Conservation (phyloP, 2,888 invertebrate species). For the Callimorpha dominula region DNA sequence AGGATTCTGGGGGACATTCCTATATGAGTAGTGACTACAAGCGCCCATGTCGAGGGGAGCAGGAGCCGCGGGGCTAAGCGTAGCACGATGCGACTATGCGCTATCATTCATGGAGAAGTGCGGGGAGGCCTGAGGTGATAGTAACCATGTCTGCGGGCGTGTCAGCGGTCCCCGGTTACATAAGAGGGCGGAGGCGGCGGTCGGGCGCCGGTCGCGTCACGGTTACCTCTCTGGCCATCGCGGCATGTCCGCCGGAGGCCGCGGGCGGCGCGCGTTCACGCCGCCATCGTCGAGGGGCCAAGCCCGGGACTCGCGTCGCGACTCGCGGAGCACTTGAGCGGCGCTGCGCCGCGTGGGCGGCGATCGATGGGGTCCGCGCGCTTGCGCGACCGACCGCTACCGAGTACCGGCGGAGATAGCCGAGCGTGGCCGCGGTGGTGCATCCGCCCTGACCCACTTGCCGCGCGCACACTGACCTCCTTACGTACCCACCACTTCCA, state of each 20-base stretch:
- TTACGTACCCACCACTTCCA: slow-evolving; percentile 47
- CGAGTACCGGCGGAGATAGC: slow-evolving; percentile 61
- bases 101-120: slow-evolving; percentile 31
- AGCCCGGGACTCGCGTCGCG: slow-evolving; percentile 82
- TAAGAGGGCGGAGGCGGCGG: slow-evolving; percentile 68
- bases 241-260: slow-evolving; percentile 89
- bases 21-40: slow-evolving; percentile 30
- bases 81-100: slow-evolving; percentile 42
- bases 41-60: slow-evolving; percentile 32
- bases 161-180: slow-evolving; percentile 69
- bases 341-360: slow-evolving; percentile 76
- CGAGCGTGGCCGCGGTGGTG: slow-evolving; percentile 67
- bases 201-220: slow-evolving; percentile 66
- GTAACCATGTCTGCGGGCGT: slow-evolving; percentile 65
- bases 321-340: slow-evolving; percentile 77
- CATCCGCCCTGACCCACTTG: slow-evolving; percentile 83
- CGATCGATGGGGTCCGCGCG: slow-evolving; percentile 70
- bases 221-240: slow-evolving; percentile 91
- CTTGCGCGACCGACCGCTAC: slow-evolving; percentile 64
- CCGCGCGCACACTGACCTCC: slow-evolving; percentile 77
- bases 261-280: slow-evolving; percentile 86
- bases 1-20: slow-evolving; percentile 30
- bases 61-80: slow-evolving; percentile 44
- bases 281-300: slow-evolving; percentile 83
- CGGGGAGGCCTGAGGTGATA: slow-evolving; percentile 46